A percentile compares a stretch with the other conserved stretches of the same genome.
These are phyloP conservation scores for Calliphora vicina DNA, from an alignment of 1,140 invertebrate species.

Conservation along the genomic window DNA sequence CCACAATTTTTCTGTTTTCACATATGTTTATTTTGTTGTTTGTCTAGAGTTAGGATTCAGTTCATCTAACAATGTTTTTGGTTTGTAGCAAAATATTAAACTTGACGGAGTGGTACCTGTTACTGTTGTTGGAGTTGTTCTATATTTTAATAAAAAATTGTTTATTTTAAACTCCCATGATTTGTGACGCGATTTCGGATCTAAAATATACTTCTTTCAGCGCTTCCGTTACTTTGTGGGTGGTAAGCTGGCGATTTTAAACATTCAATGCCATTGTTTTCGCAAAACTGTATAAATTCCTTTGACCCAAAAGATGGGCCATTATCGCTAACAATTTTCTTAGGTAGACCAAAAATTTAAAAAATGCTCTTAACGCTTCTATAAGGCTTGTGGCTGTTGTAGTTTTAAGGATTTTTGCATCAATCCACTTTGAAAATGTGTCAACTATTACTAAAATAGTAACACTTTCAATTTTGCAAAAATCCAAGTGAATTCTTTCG, in stretches of 20 bases:
- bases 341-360: constrained; percentile 23
- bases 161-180: constrained; percentile 32
- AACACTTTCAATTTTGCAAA: constrained; percentile 27
- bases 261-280: too few species aligned
- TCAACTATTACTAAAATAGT: constrained; percentile 37
- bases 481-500: constrained; percentile 39
- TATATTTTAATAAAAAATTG: neutral
- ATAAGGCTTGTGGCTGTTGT: constrained; percentile 11
- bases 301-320: constrained; percentile 33
- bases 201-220: constrained; percentile 29
- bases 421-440: constrained; percentile 35
- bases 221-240: constrained; percentile 34
- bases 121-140: constrained; percentile 26
- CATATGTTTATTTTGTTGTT: too few species aligned
- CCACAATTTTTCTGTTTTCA: too few species aligned
- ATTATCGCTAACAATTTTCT: constrained; percentile 25
- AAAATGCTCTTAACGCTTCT: neutral
- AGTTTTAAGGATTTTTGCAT: constrained; percentile 22
- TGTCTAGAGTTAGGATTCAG: too few species aligned
- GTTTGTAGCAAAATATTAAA: too few species aligned
- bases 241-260: too few species aligned
- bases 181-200: neutral
- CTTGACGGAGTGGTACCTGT: constrained; percentile 6
- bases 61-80: too few species aligned
- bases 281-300: constrained; percentile 33